These are phyloP conservation scores for Cantharis rufa DNA, from an alignment of 2,888 invertebrate species.

Conservation along the genomic window DNA sequence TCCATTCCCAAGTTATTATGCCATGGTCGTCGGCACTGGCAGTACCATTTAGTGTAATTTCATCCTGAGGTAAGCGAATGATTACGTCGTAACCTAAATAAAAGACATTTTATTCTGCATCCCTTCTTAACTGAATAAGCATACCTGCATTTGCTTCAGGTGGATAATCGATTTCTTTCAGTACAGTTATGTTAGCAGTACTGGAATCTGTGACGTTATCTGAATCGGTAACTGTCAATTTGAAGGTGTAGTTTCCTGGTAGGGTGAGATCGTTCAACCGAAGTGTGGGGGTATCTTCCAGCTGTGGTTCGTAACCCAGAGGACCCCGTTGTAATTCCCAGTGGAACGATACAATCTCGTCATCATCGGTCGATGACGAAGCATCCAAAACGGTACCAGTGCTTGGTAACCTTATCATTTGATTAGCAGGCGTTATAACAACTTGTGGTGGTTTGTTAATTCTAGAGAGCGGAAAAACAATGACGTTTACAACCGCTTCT, in stretches of 20 bases:
- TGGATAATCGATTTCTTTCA: conserved; percentile 91
- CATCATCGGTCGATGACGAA: conserved; percentile 69
- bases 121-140: background rate
- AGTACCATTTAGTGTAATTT: conserved; percentile 78
- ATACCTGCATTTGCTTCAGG: conserved; percentile 90
- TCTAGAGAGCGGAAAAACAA: conserved; percentile 82
- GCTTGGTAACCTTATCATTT: conserved; percentile 87
- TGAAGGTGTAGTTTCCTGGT: conserved; percentile 89
- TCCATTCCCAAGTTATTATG: conserved; percentile 95
- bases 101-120: conserved; percentile 7
- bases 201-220: conserved; percentile 86
- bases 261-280: conserved; percentile 81
- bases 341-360: conserved; percentile 83
- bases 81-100: conserved; percentile 79
- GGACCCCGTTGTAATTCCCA: conserved; percentile 93
- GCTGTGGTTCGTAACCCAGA: conserved; percentile 78
- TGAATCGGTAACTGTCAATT: conserved; percentile 88
- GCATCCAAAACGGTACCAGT: conserved; percentile 89
- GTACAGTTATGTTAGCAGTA: conserved; percentile 84
- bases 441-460: conserved; percentile 84
- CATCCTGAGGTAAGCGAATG: conserved; percentile 85
- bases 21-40: conserved; percentile 91
- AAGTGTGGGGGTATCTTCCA: conserved; percentile 81
- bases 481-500: conserved; percentile 86
- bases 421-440: conserved; percentile 81